A percentile compares a stretch with the other conserved stretches of the same genome.
Conservation (phyloP, 2,888 invertebrate genomes). For the Galerucella calmariensis region DNA sequence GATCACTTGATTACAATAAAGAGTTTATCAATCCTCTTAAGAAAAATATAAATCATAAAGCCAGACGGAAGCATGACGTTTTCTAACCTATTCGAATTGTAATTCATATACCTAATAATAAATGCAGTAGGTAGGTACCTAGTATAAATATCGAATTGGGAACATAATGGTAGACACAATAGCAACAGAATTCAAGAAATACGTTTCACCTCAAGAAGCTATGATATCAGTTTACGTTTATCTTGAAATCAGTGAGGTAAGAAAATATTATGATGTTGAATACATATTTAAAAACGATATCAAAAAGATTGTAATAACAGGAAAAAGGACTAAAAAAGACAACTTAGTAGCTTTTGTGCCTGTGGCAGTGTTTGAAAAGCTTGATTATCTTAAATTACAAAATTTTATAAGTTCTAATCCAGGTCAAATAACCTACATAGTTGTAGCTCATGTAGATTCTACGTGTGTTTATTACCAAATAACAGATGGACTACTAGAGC, state of each 20-base stretch:
- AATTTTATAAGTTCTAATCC: constrained; percentile 31
- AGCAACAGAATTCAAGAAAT: constrained; percentile 5
- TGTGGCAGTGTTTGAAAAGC: constrained; percentile 58
- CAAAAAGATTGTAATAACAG: constrained; percentile 64
- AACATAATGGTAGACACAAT: constrained; percentile 5
- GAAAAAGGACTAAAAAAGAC: constrained; percentile 59
- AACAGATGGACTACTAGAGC: constrained; percentile 55
- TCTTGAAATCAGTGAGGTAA: constrained; percentile 68
- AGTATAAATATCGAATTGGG: neutral
- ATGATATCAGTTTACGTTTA: constrained; percentile 68
- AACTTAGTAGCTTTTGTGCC: constrained; percentile 64
- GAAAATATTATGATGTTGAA: constrained; percentile 65
- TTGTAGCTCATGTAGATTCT: constrained; percentile 64
- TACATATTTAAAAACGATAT: constrained; percentile 63
- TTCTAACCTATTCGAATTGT: too few relatives aligned
- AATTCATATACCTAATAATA: too few relatives aligned
- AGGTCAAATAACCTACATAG: constrained; percentile 54
- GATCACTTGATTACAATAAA: too few relatives aligned
- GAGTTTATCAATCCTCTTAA: too few relatives aligned
- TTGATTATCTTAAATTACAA: constrained; percentile 63
- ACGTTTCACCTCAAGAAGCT: constrained; percentile 51
- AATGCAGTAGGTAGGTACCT: too few relatives aligned
- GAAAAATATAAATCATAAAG: too few relatives aligned
- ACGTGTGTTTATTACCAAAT: constrained; percentile 67
- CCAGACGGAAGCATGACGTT: too few relatives aligned